Conservation (phyloP, 2,888 invertebrate species). For the Pasiphila rectangulata region DNA sequence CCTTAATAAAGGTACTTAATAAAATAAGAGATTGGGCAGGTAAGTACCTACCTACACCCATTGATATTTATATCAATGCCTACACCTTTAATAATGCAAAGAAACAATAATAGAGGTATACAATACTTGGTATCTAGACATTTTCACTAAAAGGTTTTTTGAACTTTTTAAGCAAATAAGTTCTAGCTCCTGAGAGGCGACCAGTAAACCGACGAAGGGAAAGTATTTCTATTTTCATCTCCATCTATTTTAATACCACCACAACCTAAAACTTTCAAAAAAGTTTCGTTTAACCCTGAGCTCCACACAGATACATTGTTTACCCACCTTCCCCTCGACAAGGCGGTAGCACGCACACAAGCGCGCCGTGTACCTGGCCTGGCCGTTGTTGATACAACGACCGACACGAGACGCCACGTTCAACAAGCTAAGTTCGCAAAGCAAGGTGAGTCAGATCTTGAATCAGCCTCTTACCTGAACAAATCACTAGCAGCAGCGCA, state of each 20-base stretch:
- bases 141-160: background rate
- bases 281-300: slow-evolving; percentile 9
- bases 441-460: slow-evolving; percentile 67
- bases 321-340: slow-evolving; percentile 38
- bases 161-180: background rate
- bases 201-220: background rate
- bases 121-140: background rate
- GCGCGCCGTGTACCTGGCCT: slow-evolving; percentile 30
- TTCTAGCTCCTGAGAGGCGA: background rate
- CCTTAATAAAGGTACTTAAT: too few relatives aligned
- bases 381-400: slow-evolving; percentile 47
- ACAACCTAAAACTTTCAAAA: slow-evolving; percentile 3
- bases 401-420: slow-evolving; percentile 40
- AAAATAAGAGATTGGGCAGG: slow-evolving; percentile 18
- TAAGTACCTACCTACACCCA: slow-evolving; percentile 6
- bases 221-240: background rate
- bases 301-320: slow-evolving; percentile 15
- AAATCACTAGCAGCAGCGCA: slow-evolving; percentile 71
- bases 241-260: background rate
- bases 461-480: slow-evolving; percentile 73
- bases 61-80: too few relatives aligned
- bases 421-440: slow-evolving; percentile 39
- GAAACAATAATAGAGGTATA: too few relatives aligned
- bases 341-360: slow-evolving; percentile 45
- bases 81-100: slow-evolving; percentile 4